Evolutionary conservation across 2,797 vertebrate genomes (phyloP), one percentile per base, ranked within the genome.

Genomic region (Amphiprion clarkii): DNA sequence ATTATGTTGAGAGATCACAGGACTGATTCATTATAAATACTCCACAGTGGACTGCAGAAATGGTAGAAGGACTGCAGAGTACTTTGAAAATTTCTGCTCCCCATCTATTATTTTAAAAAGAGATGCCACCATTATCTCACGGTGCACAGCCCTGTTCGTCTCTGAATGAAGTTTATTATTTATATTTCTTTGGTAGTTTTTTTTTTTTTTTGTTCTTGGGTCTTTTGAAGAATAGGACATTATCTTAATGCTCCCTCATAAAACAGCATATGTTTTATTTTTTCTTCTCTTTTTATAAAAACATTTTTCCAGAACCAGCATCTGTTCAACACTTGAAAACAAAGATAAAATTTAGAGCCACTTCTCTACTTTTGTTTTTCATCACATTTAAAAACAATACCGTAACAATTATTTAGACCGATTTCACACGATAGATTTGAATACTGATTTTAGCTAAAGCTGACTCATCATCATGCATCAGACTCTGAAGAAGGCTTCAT

Each of bases 1-100:
- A 81, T 81, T 64, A 61, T 78, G 71, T 7, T 27, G 63, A 54
- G 64, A 48, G 78, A 78, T 78, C 78, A 25, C 66, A 81, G 58
- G 14, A 19, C 59, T 53, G 49, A 53, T 78, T 71, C 74, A 60
- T 53, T 74, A 74, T 63, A 51, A 80, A 80, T 46, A 51, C 51
- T 66, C 73, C 61, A 49, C 68, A 13, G 64, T 23, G 73, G 56
- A 57, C 3, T 2, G 21, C 54, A 42, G 31, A 55, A 10, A 48
- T 48, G 64, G 19, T 27, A 48, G 58, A 36, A 71, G 40, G 13
- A 33, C 65, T 62, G 76, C 60, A 40, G 51, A 64, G 44, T 49
- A 66, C 57, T 70, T 55, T 68, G 29, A 59, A 66, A 19, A 65
- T 49, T 27, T 49, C 27, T 74, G 66, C n/a, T 67, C 36, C 66